Evolutionary conservation across 2,888 invertebrate species (phyloP).

Genomic region (Prenolepis imparis): DNA sequence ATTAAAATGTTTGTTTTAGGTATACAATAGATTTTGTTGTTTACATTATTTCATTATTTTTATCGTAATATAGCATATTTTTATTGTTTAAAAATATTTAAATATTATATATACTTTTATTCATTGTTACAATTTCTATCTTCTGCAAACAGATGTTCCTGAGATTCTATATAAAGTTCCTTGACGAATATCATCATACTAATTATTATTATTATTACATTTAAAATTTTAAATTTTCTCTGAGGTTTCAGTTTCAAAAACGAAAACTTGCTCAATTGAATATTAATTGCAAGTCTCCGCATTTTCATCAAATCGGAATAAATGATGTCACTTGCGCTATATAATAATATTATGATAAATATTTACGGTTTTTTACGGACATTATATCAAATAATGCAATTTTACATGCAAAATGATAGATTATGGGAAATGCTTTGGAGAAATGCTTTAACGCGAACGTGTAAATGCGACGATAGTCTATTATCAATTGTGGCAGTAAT

Average conservation of each 20-base stretch:
- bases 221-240: background rate
- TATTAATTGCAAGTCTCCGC: background rate
- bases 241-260: background rate
- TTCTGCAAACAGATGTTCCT: background rate
- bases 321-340: background rate
- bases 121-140: background rate
- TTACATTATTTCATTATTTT: background rate
- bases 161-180: background rate
- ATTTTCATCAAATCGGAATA: background rate
- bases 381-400: background rate
- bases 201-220: background rate
- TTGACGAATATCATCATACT: background rate
- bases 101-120: background rate
- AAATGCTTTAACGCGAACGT: background rate
- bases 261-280: background rate
- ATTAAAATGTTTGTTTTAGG: background rate
- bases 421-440: slow-evolving; percentile 5
- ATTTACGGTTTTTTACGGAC: background rate
- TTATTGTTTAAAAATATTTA: background rate
- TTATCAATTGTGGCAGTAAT: slow-evolving; percentile 13
- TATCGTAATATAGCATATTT: background rate
- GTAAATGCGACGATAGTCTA: background rate
- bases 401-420: background rate
- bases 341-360: background rate
- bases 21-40: background rate